Base-by-base conservation (phyloP, 2,888 invertebrate genomes). In the Dinocampus coccinellae region DNA sequence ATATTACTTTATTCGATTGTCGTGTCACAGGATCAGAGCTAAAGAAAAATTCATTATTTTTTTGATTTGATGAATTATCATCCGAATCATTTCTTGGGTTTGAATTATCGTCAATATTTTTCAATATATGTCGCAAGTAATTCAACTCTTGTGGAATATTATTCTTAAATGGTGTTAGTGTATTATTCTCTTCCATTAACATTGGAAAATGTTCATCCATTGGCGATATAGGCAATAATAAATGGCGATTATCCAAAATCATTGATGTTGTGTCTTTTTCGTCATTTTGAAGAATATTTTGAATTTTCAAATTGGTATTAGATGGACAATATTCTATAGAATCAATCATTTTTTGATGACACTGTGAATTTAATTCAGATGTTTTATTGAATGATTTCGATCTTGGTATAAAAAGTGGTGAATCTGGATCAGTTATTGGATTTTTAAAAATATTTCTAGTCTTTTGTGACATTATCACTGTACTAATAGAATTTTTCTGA, bases 41-140 rank as follows among this genome's bases (percentile, higher is more conserved):
- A 39, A 47, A 65, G 53, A 47, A 62, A 26, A 62, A 60, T 22
- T 71, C 26, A 36, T 52, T 42, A 20, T 13, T 20, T 11, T 58
- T 24, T 0, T 24, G 55, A 24, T 10, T 2, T 24, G 55, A 16
- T 1, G 55, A 16, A 13, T 24, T 24, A 20, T 4, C 16, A 6
- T 36, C 34, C 4, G 29, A 6, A n/a, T n/a, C n/a, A n/a, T n/a
- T n/a, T n/a, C n/a, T 34, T 52, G 52, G 11, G 3, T 53, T 3
- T 22, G 34, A 29, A 26, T 52, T 16, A 11, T 71, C 42, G 16
- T n/a, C 55, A 13, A 34, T 34, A 36, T 67, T 67, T 34, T 72
- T 72, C 9, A 67, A 57, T 29, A 72, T 42, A 24, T 72, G 67
- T 0, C 67, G 36, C 63, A 72, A 20, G n/a, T 72, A 62, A 29